These are phyloP conservation scores for Diplazon laetatorius DNA, from an alignment of 2,888 invertebrate species.

Conservation along the genomic window DNA sequence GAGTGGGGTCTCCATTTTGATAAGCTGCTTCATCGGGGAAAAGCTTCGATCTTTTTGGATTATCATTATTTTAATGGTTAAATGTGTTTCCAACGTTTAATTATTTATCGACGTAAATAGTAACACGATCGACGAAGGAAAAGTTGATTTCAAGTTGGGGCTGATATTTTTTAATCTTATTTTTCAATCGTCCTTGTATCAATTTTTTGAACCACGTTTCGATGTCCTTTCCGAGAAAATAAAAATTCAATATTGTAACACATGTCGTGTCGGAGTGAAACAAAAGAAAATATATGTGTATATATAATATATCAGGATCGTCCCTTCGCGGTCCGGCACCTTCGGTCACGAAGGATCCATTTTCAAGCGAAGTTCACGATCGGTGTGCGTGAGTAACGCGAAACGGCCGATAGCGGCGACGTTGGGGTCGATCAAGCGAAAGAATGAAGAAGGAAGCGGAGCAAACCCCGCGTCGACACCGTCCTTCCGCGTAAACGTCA, in stretches of 20 bases:
- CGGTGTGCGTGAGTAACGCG: conserved; percentile 53
- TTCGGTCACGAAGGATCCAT: conserved; percentile 57
- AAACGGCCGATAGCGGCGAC: conserved; percentile 42
- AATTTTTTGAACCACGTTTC: too few relatives aligned
- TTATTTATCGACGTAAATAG: too few relatives aligned
- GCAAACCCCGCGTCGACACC: conserved; percentile 24
- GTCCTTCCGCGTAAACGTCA: conserved; percentile 45
- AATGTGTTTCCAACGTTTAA: too few relatives aligned
- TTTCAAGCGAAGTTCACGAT: conserved; percentile 53
- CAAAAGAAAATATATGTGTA: conserved; percentile 8
- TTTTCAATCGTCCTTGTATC: too few relatives aligned
- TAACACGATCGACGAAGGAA: too few relatives aligned
- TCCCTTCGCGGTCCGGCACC: conserved; percentile 54
- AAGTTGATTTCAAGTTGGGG: too few relatives aligned
- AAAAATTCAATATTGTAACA: conserved; percentile 53
- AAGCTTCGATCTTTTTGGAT: too few relatives aligned
- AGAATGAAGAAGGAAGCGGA: conserved; percentile 23
- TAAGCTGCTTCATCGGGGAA: too few relatives aligned
- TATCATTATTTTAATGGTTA: too few relatives aligned
- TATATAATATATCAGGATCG: conserved; percentile 35
- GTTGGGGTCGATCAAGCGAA: conserved; percentile 15
- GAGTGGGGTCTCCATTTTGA: too few relatives aligned
- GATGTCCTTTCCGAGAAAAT: conserved; percentile 16
- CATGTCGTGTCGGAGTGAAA: conserved; percentile 42
- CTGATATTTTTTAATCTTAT: too few relatives aligned